Percentiles rank a stretch among this genome's conserved stretches.
Evolutionary conservation across 1,140 invertebrate genomes (phyloP).

Genomic region (Tachypleus tridentatus): DNA sequence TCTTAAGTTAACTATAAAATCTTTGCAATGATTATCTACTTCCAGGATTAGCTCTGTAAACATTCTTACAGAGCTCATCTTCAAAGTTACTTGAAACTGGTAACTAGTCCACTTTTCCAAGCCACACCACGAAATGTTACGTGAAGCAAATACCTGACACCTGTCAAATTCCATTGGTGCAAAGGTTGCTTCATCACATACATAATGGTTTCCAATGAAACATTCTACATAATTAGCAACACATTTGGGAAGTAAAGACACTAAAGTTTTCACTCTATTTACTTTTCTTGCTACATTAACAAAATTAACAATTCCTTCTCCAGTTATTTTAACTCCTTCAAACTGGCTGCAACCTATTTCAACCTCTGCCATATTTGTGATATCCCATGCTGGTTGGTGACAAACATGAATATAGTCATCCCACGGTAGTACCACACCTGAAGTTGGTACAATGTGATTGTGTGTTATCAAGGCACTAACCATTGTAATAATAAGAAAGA

Average conservation of each 20-base stretch:
- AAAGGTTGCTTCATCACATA: not conserved
- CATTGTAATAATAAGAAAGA: too few relatives aligned
- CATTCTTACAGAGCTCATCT: not conserved
- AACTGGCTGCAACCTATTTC: not conserved
- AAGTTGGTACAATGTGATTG: too few relatives aligned
- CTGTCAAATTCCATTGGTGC: not conserved
- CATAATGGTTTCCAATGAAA: not conserved
- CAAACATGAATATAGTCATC: not conserved
- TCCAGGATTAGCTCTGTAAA: not conserved
- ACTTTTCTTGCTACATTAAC: not conserved
- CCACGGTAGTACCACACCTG: not conserved
- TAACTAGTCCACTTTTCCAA: slow-evolving; percentile 1
- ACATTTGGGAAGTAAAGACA: too few relatives aligned
- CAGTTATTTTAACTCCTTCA: not conserved
- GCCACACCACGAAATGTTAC: not conserved
- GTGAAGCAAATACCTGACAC: not conserved
- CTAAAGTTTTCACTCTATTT: not conserved
- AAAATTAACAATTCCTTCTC: not conserved
- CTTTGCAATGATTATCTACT: not conserved
- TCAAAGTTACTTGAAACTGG: not conserved
- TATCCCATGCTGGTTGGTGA: slow-evolving; percentile 2
- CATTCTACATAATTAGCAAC: too few relatives aligned
- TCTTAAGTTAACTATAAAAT: not conserved
- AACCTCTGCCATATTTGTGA: slow-evolving; percentile 1
- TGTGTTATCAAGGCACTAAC: too few relatives aligned